These are phyloP conservation scores for Tetanocera ferruginea DNA, from an alignment of 2,888 invertebrate genomes.

Conservation along the genomic window DNA sequence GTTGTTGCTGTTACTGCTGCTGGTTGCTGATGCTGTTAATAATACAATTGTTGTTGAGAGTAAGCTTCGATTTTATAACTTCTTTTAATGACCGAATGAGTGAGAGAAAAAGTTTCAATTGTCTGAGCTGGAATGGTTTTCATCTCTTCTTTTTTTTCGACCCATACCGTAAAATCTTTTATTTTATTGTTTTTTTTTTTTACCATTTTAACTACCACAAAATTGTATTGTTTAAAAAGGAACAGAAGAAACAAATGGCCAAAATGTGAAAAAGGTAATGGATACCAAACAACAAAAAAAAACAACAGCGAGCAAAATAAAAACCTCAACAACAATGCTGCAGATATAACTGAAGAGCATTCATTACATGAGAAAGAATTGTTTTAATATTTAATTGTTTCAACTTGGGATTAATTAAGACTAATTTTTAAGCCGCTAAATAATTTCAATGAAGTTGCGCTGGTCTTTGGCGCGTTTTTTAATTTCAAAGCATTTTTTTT, in stretches of 20 bases:
- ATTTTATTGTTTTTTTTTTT: slow-evolving; percentile 13
- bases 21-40: not conserved
- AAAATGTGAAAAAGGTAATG: not conserved
- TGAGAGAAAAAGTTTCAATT: slow-evolving; percentile 15
- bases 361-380: not conserved
- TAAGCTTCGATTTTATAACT: slow-evolving; percentile 12
- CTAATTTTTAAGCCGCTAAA: slow-evolving; percentile 54
- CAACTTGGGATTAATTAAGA: slow-evolving; percentile 59
- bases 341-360: slow-evolving; percentile 37
- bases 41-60: not conserved
- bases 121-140: not conserved
- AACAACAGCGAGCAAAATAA: not conserved
- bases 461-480: too few relatives aligned
- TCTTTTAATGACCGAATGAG: slow-evolving; percentile 9
- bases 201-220: slow-evolving; percentile 11
- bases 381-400: slow-evolving; percentile 48
- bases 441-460: too few relatives aligned
- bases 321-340: not conserved
- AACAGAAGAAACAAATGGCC: not conserved
- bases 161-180: not conserved
- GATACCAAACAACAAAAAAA: not conserved
- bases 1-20: not conserved
- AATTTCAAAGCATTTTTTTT: too few relatives aligned
- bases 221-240: slow-evolving; percentile 18
- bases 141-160: not conserved